A percentile compares a stretch with the other conserved stretches of the same genome.
Evolutionary conservation across 2,888 invertebrate genomes (phyloP).

Genomic region (Mythimna loreyi): DNA sequence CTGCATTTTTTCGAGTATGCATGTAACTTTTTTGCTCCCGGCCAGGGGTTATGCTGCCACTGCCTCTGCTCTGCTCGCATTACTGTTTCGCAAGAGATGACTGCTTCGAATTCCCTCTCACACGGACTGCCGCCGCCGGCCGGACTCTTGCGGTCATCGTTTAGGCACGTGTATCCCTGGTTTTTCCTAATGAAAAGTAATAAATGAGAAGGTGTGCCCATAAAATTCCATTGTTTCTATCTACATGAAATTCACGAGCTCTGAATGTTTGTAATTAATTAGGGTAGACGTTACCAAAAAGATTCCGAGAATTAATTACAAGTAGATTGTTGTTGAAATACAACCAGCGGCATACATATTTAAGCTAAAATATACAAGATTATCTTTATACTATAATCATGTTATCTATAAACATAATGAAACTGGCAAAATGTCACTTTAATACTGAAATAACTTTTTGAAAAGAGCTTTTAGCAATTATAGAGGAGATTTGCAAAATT

Average conservation of each 20-base stretch:
- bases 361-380: background rate
- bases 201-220: background rate
- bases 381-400: constrained; percentile 10
- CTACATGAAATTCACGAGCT: background rate
- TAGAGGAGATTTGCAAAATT: background rate
- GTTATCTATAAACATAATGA: background rate
- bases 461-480: background rate
- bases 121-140: too few relatives aligned
- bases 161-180: too few relatives aligned
- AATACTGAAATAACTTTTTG: background rate
- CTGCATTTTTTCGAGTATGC: too few relatives aligned
- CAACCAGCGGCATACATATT: background rate
- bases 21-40: too few relatives aligned
- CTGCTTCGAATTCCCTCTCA: too few relatives aligned
- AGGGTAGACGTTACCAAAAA: constrained; percentile 1
- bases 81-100: too few relatives aligned
- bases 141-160: too few relatives aligned
- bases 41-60: too few relatives aligned
- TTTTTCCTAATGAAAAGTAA: too few relatives aligned
- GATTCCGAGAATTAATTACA: constrained; percentile 2
- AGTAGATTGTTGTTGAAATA: constrained; percentile 7
- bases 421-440: background rate
- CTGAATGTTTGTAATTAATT: constrained; percentile 16
- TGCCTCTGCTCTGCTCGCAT: too few relatives aligned
- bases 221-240: background rate